phyloP scores from a whole-genome alignment of 2,797 vertebrate species.

The Picus viridis region DNA sequence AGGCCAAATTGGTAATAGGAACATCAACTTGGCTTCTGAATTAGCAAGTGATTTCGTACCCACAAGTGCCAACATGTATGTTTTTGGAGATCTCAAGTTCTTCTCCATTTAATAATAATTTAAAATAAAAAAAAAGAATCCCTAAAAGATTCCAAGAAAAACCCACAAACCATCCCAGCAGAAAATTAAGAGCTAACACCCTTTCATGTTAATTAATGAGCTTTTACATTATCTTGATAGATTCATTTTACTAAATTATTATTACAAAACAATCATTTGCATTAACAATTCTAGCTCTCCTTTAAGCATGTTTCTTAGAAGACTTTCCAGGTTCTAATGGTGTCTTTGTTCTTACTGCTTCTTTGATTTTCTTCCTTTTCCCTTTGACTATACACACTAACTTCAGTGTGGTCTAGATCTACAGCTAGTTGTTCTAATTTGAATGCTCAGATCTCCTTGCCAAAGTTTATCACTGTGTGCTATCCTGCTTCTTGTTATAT shows the following conservation, averaged over 20 bases:
- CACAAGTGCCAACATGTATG: not conserved
- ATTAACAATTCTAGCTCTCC: slow-evolving; percentile 25
- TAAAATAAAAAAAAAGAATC: not conserved
- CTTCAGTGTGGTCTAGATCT: not conserved
- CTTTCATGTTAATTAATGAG: not conserved
- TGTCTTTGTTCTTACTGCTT: slow-evolving; percentile 6
- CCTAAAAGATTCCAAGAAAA: not conserved
- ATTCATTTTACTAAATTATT: slow-evolving; percentile 31
- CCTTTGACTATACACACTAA: not conserved
- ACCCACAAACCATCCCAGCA: not conserved
- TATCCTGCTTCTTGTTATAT: not conserved
- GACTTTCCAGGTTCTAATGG: slow-evolving; percentile 19
- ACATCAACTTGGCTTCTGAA: slow-evolving; percentile 11
- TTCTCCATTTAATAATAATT: not conserved
- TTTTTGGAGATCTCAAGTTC: not conserved
- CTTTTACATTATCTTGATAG: not conserved
- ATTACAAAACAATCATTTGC: slow-evolving; percentile 35
- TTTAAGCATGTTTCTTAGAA: slow-evolving; percentile 14
- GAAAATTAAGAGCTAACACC: not conserved
- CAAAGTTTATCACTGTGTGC: not conserved
- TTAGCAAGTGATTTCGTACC: not conserved
- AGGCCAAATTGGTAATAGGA: slow-evolving; percentile 28
- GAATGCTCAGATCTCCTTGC: not conserved
- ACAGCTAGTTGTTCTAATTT: not conserved
- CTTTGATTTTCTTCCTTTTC: slow-evolving; percentile 47